Evolutionary conservation across 1,140 invertebrate genomes (phyloP).

Genomic region (Drosophila insularis): DNA sequence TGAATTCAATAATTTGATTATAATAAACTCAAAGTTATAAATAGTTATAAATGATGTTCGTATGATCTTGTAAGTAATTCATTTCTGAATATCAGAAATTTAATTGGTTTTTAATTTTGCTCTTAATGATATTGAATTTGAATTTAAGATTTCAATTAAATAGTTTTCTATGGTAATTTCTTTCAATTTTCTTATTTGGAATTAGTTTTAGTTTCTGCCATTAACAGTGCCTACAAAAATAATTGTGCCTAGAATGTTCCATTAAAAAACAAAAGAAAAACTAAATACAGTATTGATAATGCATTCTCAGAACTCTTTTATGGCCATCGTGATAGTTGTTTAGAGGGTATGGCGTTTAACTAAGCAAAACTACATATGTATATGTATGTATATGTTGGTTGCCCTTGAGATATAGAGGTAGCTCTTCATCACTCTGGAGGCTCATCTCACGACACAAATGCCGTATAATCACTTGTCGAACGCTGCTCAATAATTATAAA

Average conservation of each 20-base stretch:
- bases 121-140: too few species aligned
- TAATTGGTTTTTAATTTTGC: too few species aligned
- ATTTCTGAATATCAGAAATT: too few species aligned
- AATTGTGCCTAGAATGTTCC: not conserved
- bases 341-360: constrained; percentile 37
- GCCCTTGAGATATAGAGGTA: constrained; percentile 48
- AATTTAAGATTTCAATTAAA: too few species aligned
- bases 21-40: not conserved
- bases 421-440: constrained; percentile 1
- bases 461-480: constrained; percentile 78
- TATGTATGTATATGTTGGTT: constrained; percentile 18
- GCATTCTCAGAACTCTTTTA: constrained; percentile 52
- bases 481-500: constrained; percentile 72
- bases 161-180: not conserved
- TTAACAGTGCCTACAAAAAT: not conserved
- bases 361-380: constrained; percentile 44
- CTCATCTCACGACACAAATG: constrained; percentile 71
- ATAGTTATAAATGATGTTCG: not conserved
- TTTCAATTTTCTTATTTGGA: too few species aligned
- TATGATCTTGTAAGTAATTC: not conserved
- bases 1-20: not conserved
- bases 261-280: not conserved
- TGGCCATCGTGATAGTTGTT: constrained; percentile 16
- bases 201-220: too few species aligned
- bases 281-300: constrained; percentile 21